phyloP scores from a whole-genome alignment of 92 coral and sea anemone genomes.

The Pocillopora grandis region DNA sequence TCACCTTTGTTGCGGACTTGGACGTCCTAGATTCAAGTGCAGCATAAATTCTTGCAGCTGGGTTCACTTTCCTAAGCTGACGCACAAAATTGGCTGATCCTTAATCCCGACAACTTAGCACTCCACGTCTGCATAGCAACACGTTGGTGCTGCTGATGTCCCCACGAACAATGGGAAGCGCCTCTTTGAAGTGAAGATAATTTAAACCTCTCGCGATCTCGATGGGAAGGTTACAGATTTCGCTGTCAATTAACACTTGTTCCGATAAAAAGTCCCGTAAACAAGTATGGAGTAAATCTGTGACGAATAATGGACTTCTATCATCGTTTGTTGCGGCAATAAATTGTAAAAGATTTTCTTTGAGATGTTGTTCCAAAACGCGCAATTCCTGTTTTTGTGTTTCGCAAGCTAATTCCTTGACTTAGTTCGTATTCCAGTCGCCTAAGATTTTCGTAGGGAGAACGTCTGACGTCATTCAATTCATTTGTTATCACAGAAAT shows the following conservation, averaged over 20 bases:
- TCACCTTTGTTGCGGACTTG: conserved; percentile 84
- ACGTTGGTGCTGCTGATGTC: conserved; percentile 93
- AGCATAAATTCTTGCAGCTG: conserved; percentile 92
- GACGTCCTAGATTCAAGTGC: conserved; percentile 85
- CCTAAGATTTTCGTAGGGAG: too few relatives aligned
- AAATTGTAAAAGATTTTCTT: conserved; percentile 67
- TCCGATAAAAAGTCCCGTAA: conserved; percentile 71
- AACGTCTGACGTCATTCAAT: too few relatives aligned
- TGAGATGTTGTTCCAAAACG: too few relatives aligned
- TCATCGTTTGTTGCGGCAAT: conserved; percentile 91
- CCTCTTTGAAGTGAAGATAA: conserved; percentile 84
- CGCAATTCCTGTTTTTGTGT: too few relatives aligned
- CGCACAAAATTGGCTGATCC: conserved; percentile 95
- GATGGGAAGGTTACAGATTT: conserved; percentile 57
- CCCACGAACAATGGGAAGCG: conserved; percentile 88
- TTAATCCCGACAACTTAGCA: conserved; percentile 89
- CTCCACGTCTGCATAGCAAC: conserved; percentile 89
- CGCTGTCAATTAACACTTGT: conserved; percentile 75
- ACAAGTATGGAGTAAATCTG: conserved; percentile 80
- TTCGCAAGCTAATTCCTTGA: too few relatives aligned
- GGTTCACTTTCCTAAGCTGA: conserved; percentile 80
- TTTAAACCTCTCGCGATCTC: conserved; percentile 81
- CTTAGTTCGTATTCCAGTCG: too few relatives aligned
- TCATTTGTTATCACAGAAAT: too few relatives aligned
- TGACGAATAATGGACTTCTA: conserved; percentile 73